These are phyloP conservation scores for Popillia japonica DNA, from an alignment of 1,140 invertebrate species.

Conservation along the genomic window DNA sequence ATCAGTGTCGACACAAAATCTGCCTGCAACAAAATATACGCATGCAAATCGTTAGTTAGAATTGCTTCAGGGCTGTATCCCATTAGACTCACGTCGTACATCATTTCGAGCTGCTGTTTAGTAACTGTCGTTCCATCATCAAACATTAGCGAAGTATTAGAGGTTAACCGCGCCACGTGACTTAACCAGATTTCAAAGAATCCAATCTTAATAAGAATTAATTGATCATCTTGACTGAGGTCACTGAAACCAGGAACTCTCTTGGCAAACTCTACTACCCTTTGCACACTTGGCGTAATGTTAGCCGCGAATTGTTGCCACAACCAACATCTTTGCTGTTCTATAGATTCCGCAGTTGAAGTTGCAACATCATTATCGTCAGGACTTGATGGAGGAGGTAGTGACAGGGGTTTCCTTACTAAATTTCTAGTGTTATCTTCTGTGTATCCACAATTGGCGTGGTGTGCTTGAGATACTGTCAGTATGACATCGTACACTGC, in stretches of 20 bases:
- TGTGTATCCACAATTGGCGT: constrained; percentile 87
- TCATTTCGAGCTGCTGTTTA: constrained; percentile 85
- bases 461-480: constrained; percentile 89
- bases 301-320: constrained; percentile 82
- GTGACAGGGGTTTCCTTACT: constrained; percentile 75
- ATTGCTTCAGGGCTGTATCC: background rate
- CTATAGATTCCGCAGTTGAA: constrained; percentile 72
- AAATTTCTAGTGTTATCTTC: constrained; percentile 82
- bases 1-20: constrained; percentile 79
- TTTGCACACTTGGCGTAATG: constrained; percentile 86
- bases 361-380: constrained; percentile 64
- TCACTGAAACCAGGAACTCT: constrained; percentile 88
- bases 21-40: constrained; percentile 61
- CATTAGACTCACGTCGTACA: constrained; percentile 87
- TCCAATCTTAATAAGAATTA: constrained; percentile 93
- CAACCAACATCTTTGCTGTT: constrained; percentile 75
- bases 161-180: constrained; percentile 84
- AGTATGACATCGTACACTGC: constrained; percentile 86
- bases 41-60: background rate
- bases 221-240: constrained; percentile 90
- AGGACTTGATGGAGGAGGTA: constrained; percentile 64
- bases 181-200: constrained; percentile 97
- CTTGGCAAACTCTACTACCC: constrained; percentile 94
- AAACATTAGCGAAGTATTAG: constrained; percentile 85
- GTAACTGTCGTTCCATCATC: constrained; percentile 90